Evolutionary conservation across 2,113 vertebrate species (phyloP).

Genomic region (Stigmatopora nigra): DNA sequence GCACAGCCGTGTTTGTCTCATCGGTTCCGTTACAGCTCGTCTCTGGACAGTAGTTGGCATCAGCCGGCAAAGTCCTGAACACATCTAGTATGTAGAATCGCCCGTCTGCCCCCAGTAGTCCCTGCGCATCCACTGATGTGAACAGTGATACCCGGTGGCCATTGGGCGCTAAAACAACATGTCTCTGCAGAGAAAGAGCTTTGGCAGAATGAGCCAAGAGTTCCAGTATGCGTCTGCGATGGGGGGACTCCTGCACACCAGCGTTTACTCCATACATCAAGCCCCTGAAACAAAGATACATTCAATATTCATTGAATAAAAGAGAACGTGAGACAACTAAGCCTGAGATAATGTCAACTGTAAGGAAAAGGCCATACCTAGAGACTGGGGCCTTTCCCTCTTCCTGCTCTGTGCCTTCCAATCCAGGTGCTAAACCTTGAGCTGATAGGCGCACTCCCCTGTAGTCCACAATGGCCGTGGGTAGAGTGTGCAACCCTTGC

Average conservation of each 20-base stretch:
- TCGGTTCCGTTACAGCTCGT: slow-evolving; percentile 13
- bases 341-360: too few species aligned
- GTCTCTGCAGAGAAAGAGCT: slow-evolving; percentile 64
- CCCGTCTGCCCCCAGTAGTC: slow-evolving; percentile 73
- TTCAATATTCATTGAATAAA: not conserved
- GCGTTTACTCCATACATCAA: slow-evolving; percentile 71
- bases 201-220: slow-evolving; percentile 69
- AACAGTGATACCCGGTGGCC: slow-evolving; percentile 66
- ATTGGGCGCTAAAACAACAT: slow-evolving; percentile 56
- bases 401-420: slow-evolving; percentile 62
- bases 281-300: slow-evolving; percentile 43
- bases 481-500: slow-evolving; percentile 71
- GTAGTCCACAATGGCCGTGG: slow-evolving; percentile 74
- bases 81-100: slow-evolving; percentile 76
- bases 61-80: slow-evolving; percentile 69
- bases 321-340: not conserved
- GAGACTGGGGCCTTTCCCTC: slow-evolving; percentile 42
- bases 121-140: slow-evolving; percentile 72
- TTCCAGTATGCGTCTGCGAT: slow-evolving; percentile 61
- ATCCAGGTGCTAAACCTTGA: slow-evolving; percentile 73
- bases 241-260: slow-evolving; percentile 62
- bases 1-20: slow-evolving; percentile 20
- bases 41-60: slow-evolving; percentile 67
- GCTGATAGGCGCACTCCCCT: slow-evolving; percentile 74
- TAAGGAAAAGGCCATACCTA: slow-evolving; percentile 31